Evolutionary conservation across 1,140 invertebrate genomes (phyloP).

Genomic region (Drosophila dunni): DNA sequence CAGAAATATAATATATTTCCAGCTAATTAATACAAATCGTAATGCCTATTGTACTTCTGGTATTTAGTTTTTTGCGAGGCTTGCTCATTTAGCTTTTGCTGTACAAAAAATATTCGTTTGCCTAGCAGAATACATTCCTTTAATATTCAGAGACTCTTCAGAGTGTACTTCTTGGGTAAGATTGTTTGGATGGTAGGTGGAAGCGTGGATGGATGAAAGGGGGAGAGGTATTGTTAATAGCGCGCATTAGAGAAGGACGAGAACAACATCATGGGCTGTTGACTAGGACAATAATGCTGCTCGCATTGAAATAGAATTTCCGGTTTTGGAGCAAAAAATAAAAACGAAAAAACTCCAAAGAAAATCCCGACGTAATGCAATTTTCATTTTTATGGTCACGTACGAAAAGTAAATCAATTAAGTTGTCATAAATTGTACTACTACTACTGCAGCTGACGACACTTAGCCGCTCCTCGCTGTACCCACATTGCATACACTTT

Average conservation of each 20-base stretch:
- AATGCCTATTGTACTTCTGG: too few relatives aligned
- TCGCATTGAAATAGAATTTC: slow-evolving; percentile 75
- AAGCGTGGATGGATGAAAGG: background rate
- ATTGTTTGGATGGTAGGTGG: background rate
- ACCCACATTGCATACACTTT: slow-evolving; percentile 39
- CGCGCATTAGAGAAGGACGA: slow-evolving; percentile 50
- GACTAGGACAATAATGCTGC: slow-evolving; percentile 48
- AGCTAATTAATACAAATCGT: too few relatives aligned
- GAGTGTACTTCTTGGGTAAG: too few relatives aligned
- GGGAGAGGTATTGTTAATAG: slow-evolving; percentile 56
- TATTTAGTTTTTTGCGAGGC: too few relatives aligned
- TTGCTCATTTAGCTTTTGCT: too few relatives aligned
- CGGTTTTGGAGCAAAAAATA: slow-evolving; percentile 47
- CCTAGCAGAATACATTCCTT: too few relatives aligned
- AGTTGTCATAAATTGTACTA: slow-evolving; percentile 83
- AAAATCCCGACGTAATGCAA: slow-evolving; percentile 82
- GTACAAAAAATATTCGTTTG: too few relatives aligned
- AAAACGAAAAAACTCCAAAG: slow-evolving; percentile 57
- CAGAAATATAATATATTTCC: too few relatives aligned
- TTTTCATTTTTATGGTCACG: slow-evolving; percentile 84
- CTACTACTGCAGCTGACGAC: slow-evolving; percentile 70
- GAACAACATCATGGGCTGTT: slow-evolving; percentile 25
- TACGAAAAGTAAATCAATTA: slow-evolving; percentile 84
- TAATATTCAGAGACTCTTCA: too few relatives aligned
- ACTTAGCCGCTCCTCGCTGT: slow-evolving; percentile 33